Base-by-base conservation (phyloP, 2,797 vertebrate genomes). In the Scolopax bukidnonensis region DNA sequence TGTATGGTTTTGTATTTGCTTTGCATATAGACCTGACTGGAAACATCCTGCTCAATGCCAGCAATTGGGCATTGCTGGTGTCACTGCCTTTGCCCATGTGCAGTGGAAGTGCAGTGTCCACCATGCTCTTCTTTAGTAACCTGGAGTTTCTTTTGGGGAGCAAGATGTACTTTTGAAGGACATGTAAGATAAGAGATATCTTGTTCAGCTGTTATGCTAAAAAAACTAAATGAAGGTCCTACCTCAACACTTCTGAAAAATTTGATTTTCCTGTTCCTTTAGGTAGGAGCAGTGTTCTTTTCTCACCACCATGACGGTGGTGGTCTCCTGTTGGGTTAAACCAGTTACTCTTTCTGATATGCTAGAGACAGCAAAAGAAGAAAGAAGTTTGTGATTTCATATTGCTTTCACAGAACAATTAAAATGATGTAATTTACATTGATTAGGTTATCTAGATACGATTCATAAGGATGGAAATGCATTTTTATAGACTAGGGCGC, bases 41-140 rank as follows among this genome's bases (percentile, higher is more conserved):
- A 40, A 47, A 51, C 14, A 11, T 41, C 33, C 2, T 45, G 48
- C 38, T 32, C 0, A 18, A 7, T 38, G 27, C 32, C 57, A 23
- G 40, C 32, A 4, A 53, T 9, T 12, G 10, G 56, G 36, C 45
- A 11, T 6, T 3, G 19, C 57, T 45, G 57, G 16, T 50, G 53
- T 30, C 36, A 1, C 36, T 50, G 51, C 68, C 25, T 36, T 15
- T 0, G 0, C 24, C 30, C 0, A 0, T 0, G 0, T 12, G 76
- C 19, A 3, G 14, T 25, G 27, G 18, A 7, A 28, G 27, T 90
- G 24, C 74, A 36, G 36, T 63, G 50, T 36, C 47, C 67, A 40
- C 70, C 43, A 5, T 0, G 0, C 28, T 64, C 17, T 17, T 41
- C 25, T 25, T 30, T 23, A n/a, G 18, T 81, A 71, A 16, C 17